Base-by-base conservation (phyloP, 2,888 invertebrate genomes). In the Pterostichus madidus region DNA sequence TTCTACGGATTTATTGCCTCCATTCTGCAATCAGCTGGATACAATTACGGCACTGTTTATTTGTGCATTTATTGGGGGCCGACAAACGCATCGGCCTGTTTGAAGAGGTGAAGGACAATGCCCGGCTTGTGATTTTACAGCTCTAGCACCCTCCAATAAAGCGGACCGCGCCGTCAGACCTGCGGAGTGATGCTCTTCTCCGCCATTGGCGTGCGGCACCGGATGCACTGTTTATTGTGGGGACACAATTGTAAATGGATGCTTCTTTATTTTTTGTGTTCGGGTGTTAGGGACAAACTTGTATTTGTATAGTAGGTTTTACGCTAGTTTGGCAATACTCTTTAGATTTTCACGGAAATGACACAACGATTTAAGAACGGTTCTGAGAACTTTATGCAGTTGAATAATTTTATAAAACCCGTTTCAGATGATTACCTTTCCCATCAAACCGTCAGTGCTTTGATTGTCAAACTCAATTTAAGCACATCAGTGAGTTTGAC, bases 11-110 rank as follows among this genome's bases (percentile, higher is more conserved):
- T 87, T 88, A 76, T 83, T 39, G 68, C 56, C 56, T 77, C 49
- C 39, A 49, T 83, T 61, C 87, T 86, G 86, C 87, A 87, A 88
- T 88, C 87, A 87, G 87, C 87, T 87, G 87, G 87, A 87, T 86
- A 86, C 87, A 87, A 87, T 88, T 87, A 87, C 86, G 79, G 56
- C 59, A 86, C 85, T 84, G 85, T 86, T 86, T 86, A 86, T 87
- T 87, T 86, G 86, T 86, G 86, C 84, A 85, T 84, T 87, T 87
- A 86, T 87, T 87, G 86, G 85, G 85, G 84, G 85, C 86, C 85
- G 86, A 86, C 85, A 84, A 83, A 80, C 44, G 83, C 52, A 85
- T 83, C 87, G 87, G 87, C 84, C 61, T 86, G 84, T 87, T 87
- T 87, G 86, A 87, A 86, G 86, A 86, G 87, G 86, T 86, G 85